Evolutionary conservation across 2,113 vertebrate species (phyloP), one percentile per base, ranked within the genome.

Genomic region (Zosterops japonicus): DNA sequence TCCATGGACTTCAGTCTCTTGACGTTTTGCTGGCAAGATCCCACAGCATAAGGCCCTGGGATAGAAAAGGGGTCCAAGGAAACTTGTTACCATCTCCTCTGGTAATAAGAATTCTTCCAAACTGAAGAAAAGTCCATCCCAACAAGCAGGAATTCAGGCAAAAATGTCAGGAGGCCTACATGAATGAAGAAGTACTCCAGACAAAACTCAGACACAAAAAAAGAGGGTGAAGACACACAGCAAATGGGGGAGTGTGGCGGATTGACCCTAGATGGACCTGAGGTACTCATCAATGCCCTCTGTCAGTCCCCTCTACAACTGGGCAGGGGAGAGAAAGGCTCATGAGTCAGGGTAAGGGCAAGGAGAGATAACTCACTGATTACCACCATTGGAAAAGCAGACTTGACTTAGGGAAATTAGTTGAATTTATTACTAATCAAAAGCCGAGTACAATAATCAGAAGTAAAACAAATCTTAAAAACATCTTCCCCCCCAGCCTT

Each of bases 331-430:
- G 29, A 49, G 24, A 49, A 47, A 42, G n/a, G 12, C 5, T n/a
- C 12, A 22, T 0, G 3, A 41, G 41, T 41, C 3, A 1, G 41
- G 24, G 41, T 12, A 53, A 61, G 27, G 36, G 16, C 35, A 57
- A 13, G 35, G 35, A 85, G 42, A 35, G 24, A 35, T 35, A 35
- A 49, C 35, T 49, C 52, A 57, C 12, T 85, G 23, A 56, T 65
- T n/a, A 41, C 6, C 28, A 57, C 8, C 42, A 41, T 15, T 8
- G 20, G 35, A 33, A 85, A 65, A n/a, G 15, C 35, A 49, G 35
- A 57, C 28, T 33, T 33, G 15, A 75, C 42, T 57, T 35, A 49
- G 29, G 10, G 42, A 75, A 57, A 75, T 56, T 20, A 57, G 70
- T 19, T 41, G 15, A 85, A 65, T 75, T 57, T 35, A 65, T 57